Evolutionary conservation across 1,140 invertebrate species (phyloP), one percentile per base, ranked within the genome.

Genomic region (Batillaria attramentaria): DNA sequence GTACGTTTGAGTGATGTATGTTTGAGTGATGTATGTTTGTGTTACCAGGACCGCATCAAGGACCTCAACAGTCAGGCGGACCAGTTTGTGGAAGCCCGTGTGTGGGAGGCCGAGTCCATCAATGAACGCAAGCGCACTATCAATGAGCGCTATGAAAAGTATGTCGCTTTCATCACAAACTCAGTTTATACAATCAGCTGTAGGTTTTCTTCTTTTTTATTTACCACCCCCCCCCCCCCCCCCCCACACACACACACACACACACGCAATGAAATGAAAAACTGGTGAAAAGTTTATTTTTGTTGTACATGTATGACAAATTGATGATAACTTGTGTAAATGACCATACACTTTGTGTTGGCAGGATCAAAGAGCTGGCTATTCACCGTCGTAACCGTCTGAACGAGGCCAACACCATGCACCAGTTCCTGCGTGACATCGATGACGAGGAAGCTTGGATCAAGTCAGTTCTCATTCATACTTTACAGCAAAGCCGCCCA

Each of bases 361-460:
- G 4, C 79, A 89, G 87, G 79, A 89, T 99, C 68, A 95, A 96
- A 87, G 98, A 97, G 89, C 92, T 98, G 62, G 96, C 97, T n/a
- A 95, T 95, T 54, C 96, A 99, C 87, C 93, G 98, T 57, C 89
- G 98, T 87, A 95, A 95, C 93, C 93, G 97, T 42, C 93, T 99
- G 28, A 93, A 93, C 90, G 98, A 99, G 91, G 98, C 98, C 3
- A 97, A 99, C 88, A 99, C 97, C 13, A 93, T 99, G 84, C 98
- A 99, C 91, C 98, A 99, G 92, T 99, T 99, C 94, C 98, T 99
- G 94, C 93, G 98, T 68, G 98, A 99, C 89, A 99, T 99, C 89
- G 98, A 98, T 82, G 98, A 99, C 91, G 98, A 99, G 91, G 98
- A 99, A 91, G 98, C 97, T n/a, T 99, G 98, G 98, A 99, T 99